Percentiles rank a stretch among this genome's conserved stretches.
phyloP scores from a whole-genome alignment of 2,113 vertebrate species.

The Bungarus multicinctus region DNA sequence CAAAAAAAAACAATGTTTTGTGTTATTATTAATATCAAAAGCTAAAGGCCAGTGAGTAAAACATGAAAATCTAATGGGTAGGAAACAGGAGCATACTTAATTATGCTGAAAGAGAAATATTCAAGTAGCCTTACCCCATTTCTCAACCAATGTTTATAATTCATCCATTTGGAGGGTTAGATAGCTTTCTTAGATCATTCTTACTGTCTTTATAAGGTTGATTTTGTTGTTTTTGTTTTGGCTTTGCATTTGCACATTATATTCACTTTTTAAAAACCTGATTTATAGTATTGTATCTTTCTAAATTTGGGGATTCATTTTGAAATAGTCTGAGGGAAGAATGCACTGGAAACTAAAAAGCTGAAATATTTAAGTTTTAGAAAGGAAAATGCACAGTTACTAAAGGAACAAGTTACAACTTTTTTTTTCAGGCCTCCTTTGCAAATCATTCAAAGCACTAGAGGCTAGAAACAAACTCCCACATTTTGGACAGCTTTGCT shows the following conservation, averaged over 20 bases:
- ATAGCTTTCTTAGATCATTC: slow-evolving; percentile 70
- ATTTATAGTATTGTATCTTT: slow-evolving; percentile 75
- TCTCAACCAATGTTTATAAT: slow-evolving; percentile 75
- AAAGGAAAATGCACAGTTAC: slow-evolving; percentile 61
- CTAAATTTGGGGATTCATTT: slow-evolving; percentile 65
- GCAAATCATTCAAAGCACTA: slow-evolving; percentile 36
- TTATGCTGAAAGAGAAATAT: slow-evolving; percentile 70
- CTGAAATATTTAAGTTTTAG: slow-evolving; percentile 69
- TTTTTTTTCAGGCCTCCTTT: slow-evolving; percentile 34
- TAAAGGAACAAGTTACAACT: slow-evolving; percentile 45
- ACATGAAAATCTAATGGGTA: slow-evolving; percentile 61
- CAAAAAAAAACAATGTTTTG: slow-evolving; percentile 69
- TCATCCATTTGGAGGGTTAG: slow-evolving; percentile 64
- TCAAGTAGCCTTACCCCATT: slow-evolving; percentile 74
- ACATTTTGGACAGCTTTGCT: slow-evolving; percentile 43
- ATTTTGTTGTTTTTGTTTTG: slow-evolving; percentile 65
- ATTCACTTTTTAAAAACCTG: slow-evolving; percentile 71
- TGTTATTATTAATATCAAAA: slow-evolving; percentile 66
- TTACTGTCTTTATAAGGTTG: slow-evolving; percentile 54
- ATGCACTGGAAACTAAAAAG: slow-evolving; percentile 80
- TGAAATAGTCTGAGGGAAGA: slow-evolving; percentile 66
- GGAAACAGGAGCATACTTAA: slow-evolving; percentile 71
- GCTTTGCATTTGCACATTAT: slow-evolving; percentile 75
- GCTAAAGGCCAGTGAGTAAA: slow-evolving; percentile 66
- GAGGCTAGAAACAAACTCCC: slow-evolving; percentile 22